Conservation (phyloP, 2,113 vertebrate species). For the Pavo muticus region DNA sequence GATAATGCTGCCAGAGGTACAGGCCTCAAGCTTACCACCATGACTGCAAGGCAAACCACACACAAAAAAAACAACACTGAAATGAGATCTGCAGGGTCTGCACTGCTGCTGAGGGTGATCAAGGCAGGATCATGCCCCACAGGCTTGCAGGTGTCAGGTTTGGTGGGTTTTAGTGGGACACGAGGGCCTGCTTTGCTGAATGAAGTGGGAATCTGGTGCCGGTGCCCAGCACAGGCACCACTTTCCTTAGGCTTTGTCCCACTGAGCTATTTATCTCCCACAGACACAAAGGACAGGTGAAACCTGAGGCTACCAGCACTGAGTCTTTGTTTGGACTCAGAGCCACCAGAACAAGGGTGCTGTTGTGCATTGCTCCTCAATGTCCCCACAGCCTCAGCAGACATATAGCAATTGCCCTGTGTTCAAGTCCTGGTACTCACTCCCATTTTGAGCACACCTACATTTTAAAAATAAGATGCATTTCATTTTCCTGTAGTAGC, state of each 20-base stretch:
- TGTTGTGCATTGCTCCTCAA: background rate
- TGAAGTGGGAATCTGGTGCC: rapidly evolving
- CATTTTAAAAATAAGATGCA: background rate
- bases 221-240: background rate
- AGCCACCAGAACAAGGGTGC: conserved; percentile 49
- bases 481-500: conserved; percentile 42
- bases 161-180: background rate
- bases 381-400: background rate
- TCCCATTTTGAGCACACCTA: background rate
- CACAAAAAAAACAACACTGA: background rate
- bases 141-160: background rate
- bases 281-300: conserved; percentile 34
- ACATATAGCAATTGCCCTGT: conserved; percentile 10
- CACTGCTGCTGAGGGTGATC: background rate
- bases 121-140: background rate
- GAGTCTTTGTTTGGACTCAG: conserved; percentile 26
- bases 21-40: background rate
- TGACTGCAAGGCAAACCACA: background rate
- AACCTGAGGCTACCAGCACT: background rate
- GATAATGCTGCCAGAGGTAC: background rate
- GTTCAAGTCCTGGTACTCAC: background rate
- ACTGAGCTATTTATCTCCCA: conserved; percentile 25
- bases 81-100: background rate
- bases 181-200: background rate
- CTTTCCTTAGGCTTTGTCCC: background rate